Evolutionary conservation across 2,888 invertebrate genomes (phyloP).

Genomic region (Heliconius hortense): DNA sequence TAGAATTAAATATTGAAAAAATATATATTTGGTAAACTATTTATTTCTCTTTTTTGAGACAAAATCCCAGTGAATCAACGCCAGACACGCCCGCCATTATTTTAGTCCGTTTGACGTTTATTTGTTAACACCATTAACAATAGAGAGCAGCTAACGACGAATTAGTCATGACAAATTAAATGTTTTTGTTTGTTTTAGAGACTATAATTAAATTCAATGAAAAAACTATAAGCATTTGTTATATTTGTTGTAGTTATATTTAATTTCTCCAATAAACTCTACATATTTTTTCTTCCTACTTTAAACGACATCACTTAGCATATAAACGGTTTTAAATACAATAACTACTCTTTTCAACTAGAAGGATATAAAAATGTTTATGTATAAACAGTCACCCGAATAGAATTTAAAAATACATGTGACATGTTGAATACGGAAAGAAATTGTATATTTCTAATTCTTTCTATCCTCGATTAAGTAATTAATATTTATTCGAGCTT

Average conservation of each 20-base stretch:
- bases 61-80: conserved; percentile 32
- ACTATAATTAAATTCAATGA: background rate
- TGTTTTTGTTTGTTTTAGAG: conserved; percentile 1
- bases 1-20: background rate
- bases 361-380: background rate
- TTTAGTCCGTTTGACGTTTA: conserved; percentile 30
- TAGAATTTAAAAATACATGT: background rate
- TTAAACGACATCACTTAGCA: no score
- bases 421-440: background rate
- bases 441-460: background rate
- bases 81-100: conserved; percentile 32
- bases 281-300: no score
- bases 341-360: background rate
- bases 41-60: conserved; percentile 11
- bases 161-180: conserved; percentile 28
- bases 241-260: background rate
- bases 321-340: background rate
- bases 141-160: conserved; percentile 25
- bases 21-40: background rate
- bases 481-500: conserved; percentile 1
- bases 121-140: conserved; percentile 28
- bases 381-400: background rate
- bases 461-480: background rate
- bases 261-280: background rate
- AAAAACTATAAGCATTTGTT: background rate